Base-by-base conservation (phyloP, 2,888 invertebrate genomes). In the Drosophila histrio region DNA sequence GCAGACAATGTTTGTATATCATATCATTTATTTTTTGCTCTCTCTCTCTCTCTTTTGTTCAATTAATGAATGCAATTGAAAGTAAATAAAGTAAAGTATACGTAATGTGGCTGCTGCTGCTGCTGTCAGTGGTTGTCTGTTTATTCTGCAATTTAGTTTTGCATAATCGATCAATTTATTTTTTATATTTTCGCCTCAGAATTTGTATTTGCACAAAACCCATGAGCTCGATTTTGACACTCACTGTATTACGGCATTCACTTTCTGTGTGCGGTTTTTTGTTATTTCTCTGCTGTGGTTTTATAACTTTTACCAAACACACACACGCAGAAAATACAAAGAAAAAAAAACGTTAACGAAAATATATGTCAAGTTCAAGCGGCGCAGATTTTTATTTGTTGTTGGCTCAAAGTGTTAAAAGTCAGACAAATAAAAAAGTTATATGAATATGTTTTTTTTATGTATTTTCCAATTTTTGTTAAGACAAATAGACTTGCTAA, bases 331-430 rank as follows among this genome's bases (percentile, higher is more conserved):
- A 47, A 49, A 38, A 49, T n/a, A 39, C 13, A 3, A 43, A 24
- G 34, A 41, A 32, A 32, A 47, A 24, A 24, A 47, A 46, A 52
- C 8, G 13, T 59, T 46, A 66, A 44, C 26, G 43, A 53, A 67
- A 64, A 71, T 73, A 87, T 79, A 73, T 85, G 70, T 85, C 84
- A 85, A 85, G 84, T 85, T 85, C 88, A 85, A 79, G 71, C 53
- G 44, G 54, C 63, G 59, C 50, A 60, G 63, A 67, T 63, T 49
- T 39, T 54, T n/a, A n/a, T 58, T 61, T 74, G 57, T 60, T 49
- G 26, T 47, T 49, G 28, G 49, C 61, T 41, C 41, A 62, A 58
- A 54, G 84, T 87, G 82, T 75, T 84, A 83, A 84, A 63, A 75
- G 64, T 70, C 63, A 62, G 58, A 46, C 57, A 72, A 74, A 72